Base-by-base conservation (phyloP, 2,113 vertebrate genomes). In the Nothoprocta pentlandii region DNA sequence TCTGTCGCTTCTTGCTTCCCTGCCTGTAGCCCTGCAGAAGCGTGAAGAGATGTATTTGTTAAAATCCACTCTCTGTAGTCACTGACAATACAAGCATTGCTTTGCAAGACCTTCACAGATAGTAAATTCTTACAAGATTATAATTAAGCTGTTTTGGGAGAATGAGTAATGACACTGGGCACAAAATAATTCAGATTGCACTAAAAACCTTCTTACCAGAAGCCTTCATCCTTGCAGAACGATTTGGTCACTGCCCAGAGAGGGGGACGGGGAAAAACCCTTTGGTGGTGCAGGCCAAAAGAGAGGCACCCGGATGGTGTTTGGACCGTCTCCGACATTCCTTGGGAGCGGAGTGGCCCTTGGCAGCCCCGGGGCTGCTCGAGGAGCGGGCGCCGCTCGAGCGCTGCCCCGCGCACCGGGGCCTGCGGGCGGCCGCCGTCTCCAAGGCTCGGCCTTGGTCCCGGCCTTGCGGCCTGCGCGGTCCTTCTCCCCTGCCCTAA, bases 151-250 rank as follows among this genome's bases (percentile, higher is more conserved):
- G 73, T 73, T 95, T 88, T 21, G 77, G 87, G 80, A 76, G 77
- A 94, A 81, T 49, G 83, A 90, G 90, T 93, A 92, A 86, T 86
- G 87, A 93, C 83, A 93, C 92, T 96, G 90, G 95, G 94, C 88
- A 95, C 93, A 96, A 94, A 90, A 64, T 23, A 81, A 92, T 92
- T 95, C 82, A 84, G 66, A 90, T 95, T 93, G 95, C 95, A 93
- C 93, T 93, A 90, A 64, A 54, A 93, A 95, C 80, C 86, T 91
- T 47, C 56, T 86, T 94, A 92, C 92, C 90, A 76, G 80, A 95
- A 96, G 92, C 93, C 94, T 95, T 95, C 85, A n/a, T 95, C 95
- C 94, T 90, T 94, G 84, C 11, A 16, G 26, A 69, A 71, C 70
- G 87, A 23, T 80, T 88, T 2, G 32, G 69, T 85, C 77, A 70